These are phyloP conservation scores for Chelonus formosanus DNA, from an alignment of 2,888 invertebrate genomes.

Conservation along the genomic window DNA sequence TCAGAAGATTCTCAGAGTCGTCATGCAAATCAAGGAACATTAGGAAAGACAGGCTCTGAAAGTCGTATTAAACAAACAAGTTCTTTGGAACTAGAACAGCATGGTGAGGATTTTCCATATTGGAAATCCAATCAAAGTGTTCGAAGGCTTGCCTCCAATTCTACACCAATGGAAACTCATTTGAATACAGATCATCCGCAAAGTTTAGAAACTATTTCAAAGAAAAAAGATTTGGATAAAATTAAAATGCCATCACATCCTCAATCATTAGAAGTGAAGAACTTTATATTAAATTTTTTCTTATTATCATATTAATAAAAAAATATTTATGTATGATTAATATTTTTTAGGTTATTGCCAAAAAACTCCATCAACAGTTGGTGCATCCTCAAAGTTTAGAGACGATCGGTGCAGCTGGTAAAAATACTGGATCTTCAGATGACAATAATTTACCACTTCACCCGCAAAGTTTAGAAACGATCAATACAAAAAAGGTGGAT, in stretches of 20 bases:
- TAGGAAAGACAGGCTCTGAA: conserved; percentile 65
- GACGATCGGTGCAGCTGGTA: conserved; percentile 59
- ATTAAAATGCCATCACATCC: conserved; percentile 63
- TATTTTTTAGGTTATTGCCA: conserved; percentile 53
- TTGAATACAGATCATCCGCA: conserved; percentile 59
- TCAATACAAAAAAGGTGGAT: conserved; percentile 64
- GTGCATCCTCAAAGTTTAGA: conserved; percentile 63
- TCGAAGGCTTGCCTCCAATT: conserved; percentile 56
- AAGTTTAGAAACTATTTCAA: conserved; percentile 58
- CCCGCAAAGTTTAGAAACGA: conserved; percentile 83
- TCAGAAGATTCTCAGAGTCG: conserved; percentile 59
- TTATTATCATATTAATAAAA: no score
- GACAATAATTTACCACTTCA: conserved; percentile 76
- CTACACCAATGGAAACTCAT: conserved; percentile 58
- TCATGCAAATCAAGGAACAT: conserved; percentile 61
- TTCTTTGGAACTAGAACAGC: conserved; percentile 68
- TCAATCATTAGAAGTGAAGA: conserved; percentile 58
- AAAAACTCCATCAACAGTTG: conserved; percentile 58
- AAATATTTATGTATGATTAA: conserved; percentile 2
- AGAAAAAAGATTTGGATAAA: conserved; percentile 57
- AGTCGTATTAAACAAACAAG: conserved; percentile 68
- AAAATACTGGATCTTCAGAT: conserved; percentile 57
- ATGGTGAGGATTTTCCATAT: conserved; percentile 57
- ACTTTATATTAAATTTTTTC: neutral
- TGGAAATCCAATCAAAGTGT: conserved; percentile 62